phyloP scores from a whole-genome alignment of 1,140 invertebrate species.

The Drosophila subpulchrella region DNA sequence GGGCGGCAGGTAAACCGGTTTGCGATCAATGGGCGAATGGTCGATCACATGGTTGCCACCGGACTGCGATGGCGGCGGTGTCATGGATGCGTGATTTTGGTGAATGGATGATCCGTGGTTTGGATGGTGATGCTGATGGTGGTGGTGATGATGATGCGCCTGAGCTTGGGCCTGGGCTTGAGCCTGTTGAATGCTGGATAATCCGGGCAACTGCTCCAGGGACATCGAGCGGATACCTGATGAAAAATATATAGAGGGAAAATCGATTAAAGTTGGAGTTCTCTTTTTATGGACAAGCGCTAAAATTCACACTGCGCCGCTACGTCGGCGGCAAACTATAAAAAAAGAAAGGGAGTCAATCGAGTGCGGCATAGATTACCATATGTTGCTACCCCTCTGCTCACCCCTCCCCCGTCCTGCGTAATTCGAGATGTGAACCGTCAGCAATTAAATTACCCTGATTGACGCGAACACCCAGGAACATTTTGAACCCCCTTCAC shows the following conservation, averaged over 20 bases:
- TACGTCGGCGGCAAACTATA: conserved; percentile 57
- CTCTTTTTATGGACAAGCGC: conserved; percentile 64
- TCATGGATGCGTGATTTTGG: conserved; percentile 66
- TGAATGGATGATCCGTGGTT: conserved; percentile 13
- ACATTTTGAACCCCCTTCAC: conserved; percentile 7
- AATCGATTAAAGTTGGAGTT: conserved; percentile 62
- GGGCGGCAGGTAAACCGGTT: conserved; percentile 76
- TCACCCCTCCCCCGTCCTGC: conserved; percentile 7
- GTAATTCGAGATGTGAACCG: conserved; percentile 61
- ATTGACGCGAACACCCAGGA: conserved; percentile 82
- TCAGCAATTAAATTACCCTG: conserved; percentile 62
- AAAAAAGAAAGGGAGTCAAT: conserved; percentile 31
- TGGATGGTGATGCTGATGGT: conserved; percentile 35
- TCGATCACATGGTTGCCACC: conserved; percentile 69
- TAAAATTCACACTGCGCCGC: conserved; percentile 73
- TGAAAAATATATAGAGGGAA: conserved; percentile 16
- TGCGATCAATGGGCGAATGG: conserved; percentile 71
- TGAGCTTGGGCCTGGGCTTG: conserved; percentile 18
- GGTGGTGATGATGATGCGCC: conserved; percentile 35
- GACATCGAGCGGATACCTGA: conserved; percentile 78
- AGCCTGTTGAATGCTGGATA: conserved; percentile 66
- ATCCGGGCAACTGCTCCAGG: conserved; percentile 67
- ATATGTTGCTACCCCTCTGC: conserved; percentile 52
- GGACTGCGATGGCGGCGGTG: conserved; percentile 70
- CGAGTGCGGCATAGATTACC: conserved; percentile 38